These are phyloP conservation scores for Parochlus steinenii DNA, from an alignment of 2,888 invertebrate species.

Conservation along the genomic window DNA sequence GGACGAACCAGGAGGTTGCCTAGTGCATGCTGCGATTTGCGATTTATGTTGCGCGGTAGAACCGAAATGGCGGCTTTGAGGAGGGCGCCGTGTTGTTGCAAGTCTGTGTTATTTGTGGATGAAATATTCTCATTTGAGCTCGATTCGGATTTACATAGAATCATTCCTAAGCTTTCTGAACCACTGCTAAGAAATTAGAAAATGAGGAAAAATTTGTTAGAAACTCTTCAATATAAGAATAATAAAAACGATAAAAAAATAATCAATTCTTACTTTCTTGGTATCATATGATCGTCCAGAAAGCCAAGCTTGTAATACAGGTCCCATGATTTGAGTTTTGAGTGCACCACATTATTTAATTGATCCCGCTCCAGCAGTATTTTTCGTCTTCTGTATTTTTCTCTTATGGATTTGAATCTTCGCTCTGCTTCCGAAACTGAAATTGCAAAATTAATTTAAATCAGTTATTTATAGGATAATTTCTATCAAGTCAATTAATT, in stretches of 20 bases:
- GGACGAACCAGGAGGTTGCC: conserved; percentile 6
- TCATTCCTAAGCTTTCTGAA: conserved; percentile 9
- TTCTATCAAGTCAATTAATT: too few species aligned
- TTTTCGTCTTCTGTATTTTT: conserved; percentile 11
- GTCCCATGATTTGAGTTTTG: conserved; percentile 11
- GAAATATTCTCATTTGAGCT: conserved; percentile 11
- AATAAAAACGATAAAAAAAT: background rate
- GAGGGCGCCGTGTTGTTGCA: conserved; percentile 1
- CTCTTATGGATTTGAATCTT: conserved; percentile 11
- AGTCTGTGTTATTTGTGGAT: conserved; percentile 9
- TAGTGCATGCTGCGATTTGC: background rate
- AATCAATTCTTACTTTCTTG: conserved; percentile 10
- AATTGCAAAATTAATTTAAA: too few species aligned
- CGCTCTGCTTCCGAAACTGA: conserved; percentile 11
- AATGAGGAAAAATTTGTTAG: background rate
- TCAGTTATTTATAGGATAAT: too few species aligned
- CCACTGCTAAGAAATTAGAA: conserved; percentile 4
- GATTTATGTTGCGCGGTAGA: too few species aligned
- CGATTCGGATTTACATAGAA: background rate
- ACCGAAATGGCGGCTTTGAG: too few species aligned
- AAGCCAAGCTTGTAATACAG: conserved; percentile 8
- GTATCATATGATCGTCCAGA: conserved; percentile 11
- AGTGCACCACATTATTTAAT: conserved; percentile 11
- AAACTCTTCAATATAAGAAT: background rate
- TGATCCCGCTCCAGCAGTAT: conserved; percentile 10